Percentiles rank a stretch among this genome's conserved stretches.
Conservation (phyloP, 2,797 vertebrate species). For the Erethizon dorsatum region DNA sequence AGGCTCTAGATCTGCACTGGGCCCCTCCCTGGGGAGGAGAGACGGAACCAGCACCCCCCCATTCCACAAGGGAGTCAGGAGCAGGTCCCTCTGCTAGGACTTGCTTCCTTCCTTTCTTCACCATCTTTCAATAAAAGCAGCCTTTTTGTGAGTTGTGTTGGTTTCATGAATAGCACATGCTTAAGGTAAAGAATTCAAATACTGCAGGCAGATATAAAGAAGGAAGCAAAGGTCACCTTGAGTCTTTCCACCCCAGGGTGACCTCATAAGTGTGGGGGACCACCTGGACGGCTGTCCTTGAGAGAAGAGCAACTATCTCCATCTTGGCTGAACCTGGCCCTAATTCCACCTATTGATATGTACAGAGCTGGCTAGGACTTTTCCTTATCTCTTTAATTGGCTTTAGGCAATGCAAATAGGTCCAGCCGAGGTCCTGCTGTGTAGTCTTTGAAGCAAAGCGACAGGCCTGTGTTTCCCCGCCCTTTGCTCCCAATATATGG, state of each 20-base stretch:
- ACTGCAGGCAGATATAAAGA: neutral
- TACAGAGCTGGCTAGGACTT: too few species aligned
- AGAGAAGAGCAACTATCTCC: too few species aligned
- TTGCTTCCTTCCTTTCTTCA: neutral
- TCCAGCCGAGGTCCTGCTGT: too few species aligned
- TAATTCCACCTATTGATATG: too few species aligned
- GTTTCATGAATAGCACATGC: conserved; percentile 13
- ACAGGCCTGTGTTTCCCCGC: too few species aligned
- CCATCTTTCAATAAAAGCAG: neutral
- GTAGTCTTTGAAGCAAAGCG: too few species aligned
- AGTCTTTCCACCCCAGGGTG: neutral
- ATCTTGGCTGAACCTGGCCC: too few species aligned
- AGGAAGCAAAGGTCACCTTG: neutral
- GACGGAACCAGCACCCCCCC: neutral
- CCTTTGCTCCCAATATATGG: too few species aligned
- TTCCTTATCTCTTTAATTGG: too few species aligned
- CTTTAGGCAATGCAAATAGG: too few species aligned
- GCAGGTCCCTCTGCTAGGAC: neutral
- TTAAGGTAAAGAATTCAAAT: neutral
- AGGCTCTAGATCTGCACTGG: neutral
- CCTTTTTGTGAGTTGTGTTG: neutral
- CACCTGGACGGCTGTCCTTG: too few species aligned
- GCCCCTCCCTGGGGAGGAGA: neutral
- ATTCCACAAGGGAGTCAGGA: neutral
- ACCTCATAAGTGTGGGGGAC: too few species aligned